A percentile compares a stretch with the other conserved stretches of the same genome.
Evolutionary conservation across 1,140 invertebrate species (phyloP).

Genomic region (Atopsyche davidsoni): DNA sequence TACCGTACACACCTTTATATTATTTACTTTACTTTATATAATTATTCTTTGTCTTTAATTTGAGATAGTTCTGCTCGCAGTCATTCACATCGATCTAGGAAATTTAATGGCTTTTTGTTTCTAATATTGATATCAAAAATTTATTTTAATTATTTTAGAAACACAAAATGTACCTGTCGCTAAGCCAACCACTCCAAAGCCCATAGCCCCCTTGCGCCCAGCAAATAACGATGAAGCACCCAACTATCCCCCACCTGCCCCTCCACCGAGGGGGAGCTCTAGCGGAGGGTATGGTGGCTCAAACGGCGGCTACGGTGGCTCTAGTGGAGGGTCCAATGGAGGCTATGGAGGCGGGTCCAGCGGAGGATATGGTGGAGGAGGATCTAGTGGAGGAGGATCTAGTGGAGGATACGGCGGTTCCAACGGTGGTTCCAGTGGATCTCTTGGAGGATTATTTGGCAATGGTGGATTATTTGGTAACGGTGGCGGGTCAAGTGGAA

Average conservation of each 20-base stretch:
- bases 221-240: conserved; percentile 37
- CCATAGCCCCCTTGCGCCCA: conserved; percentile 25
- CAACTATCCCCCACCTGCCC: conserved; percentile 40
- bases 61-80: no score
- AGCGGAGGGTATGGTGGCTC: conserved; percentile 2
- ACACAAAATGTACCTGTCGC: conserved; percentile 21
- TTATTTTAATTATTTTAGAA: conserved; percentile 27
- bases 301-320: conserved; percentile 3
- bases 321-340: not conserved
- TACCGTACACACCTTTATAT: no score
- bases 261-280: conserved; percentile 33
- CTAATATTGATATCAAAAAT: no score
- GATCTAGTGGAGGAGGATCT: conserved; percentile 1
- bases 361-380: conserved; percentile 6
- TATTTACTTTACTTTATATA: no score
- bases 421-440: conserved; percentile 28
- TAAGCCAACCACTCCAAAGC: conserved; percentile 36
- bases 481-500: conserved; percentile 32
- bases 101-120: no score
- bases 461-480: conserved; percentile 31
- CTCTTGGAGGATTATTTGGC: conserved; percentile 23
- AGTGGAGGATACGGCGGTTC: conserved; percentile 12
- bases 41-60: no score
- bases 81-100: no score
- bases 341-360: conserved; percentile 9